phyloP scores from a whole-genome alignment of 1,140 invertebrate genomes.

The Lepidurus packardi region DNA sequence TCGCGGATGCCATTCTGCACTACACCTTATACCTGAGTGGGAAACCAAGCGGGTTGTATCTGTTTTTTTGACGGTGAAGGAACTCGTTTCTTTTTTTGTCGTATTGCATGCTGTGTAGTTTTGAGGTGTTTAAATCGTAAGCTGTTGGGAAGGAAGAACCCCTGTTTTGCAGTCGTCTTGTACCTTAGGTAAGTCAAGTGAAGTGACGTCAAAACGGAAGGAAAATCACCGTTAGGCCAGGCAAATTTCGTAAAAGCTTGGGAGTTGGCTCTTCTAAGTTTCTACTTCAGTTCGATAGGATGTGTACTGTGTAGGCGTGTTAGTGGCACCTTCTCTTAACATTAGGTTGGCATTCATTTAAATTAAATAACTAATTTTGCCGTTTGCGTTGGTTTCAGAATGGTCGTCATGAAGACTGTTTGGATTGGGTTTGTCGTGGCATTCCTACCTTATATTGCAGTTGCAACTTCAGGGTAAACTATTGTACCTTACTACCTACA shows the following conservation, averaged over 20 bases:
- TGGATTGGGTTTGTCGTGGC: slow-evolving; percentile 1
- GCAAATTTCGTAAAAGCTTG: neutral
- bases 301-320: neutral
- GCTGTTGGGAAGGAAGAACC: neutral
- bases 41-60: neutral
- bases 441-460: neutral
- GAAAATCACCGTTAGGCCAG: neutral
- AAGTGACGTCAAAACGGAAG: neutral
- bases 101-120: neutral
- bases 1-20: neutral
- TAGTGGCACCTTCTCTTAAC: neutral
- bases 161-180: neutral
- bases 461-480: neutral
- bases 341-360: no score
- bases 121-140: neutral
- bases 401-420: neutral
- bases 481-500: neutral
- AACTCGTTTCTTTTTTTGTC: neutral
- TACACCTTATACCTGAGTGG: neutral
- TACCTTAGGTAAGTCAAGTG: neutral
- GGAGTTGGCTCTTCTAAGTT: neutral
- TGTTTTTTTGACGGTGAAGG: neutral
- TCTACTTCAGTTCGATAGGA: neutral
- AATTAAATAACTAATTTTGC: neutral
- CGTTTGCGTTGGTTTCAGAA: neutral